Base-by-base conservation (phyloP, 2,888 invertebrate genomes). In the Chymomyza procnemis region DNA sequence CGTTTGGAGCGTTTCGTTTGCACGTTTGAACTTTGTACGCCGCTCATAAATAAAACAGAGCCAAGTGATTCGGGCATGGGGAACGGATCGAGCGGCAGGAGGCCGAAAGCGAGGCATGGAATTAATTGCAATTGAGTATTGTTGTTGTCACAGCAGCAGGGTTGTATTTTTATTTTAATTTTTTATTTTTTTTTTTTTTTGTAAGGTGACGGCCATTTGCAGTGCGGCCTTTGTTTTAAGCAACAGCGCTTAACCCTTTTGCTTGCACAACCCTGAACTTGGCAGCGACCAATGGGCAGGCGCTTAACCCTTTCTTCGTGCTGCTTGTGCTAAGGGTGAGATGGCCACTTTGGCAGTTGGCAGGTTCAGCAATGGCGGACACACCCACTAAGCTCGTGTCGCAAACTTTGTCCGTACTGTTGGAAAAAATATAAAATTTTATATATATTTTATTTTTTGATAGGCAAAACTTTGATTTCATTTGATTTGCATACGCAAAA, bases 401-500 rank as follows among this genome's bases (percentile, higher is more conserved):
- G 16, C 8, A 19, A 50, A 50, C 50, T 64, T 34, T 58, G 54
- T 58, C 55, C 30, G 60, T 56, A 58, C 70, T 48, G 55, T 66
- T 46, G 47, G 18, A 26, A 26, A 26, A 26, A 26, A 26, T 26
- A 26, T 5, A 26, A 26, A 26, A 5, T 4, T 6, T 26, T 26
- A 26, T 6, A 26, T 26, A 26, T 26, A 26, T 26, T 54, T 54
- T 59, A 55, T 16, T 56, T 66, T 62, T 67, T 47, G 50, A 30
- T 41, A 41, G 67, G 56, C 46, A 41, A 74, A 87, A 87, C 80
- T 84, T 84, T 87, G 78, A 81, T 79, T 85, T 75, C 71, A 76
- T 79, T 84, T 86, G 71, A 75, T 66, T 76, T 73, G 75, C 83
- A 79, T 80, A 74, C 73, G 80, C 78, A 78, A 80, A 87, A 88